These are phyloP conservation scores for Mythimna impura DNA, from an alignment of 2,888 invertebrate genomes.

Conservation along the genomic window DNA sequence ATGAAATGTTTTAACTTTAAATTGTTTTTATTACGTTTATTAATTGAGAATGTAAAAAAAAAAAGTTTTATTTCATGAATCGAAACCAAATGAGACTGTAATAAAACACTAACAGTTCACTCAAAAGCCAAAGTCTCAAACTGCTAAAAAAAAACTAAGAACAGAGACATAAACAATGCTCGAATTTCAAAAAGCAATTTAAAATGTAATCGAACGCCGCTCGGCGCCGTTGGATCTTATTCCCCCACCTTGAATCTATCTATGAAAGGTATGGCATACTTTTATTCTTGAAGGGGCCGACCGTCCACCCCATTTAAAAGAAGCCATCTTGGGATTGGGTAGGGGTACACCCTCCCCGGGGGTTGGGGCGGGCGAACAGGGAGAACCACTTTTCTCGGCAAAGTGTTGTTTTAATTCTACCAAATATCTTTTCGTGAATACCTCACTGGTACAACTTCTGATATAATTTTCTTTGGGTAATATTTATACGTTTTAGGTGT, in stretches of 20 bases:
- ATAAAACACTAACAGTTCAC: slow-evolving; percentile 29
- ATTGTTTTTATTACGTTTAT: slow-evolving; percentile 8
- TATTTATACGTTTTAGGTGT: slow-evolving; percentile 87
- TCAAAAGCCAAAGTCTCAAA: slow-evolving; percentile 62
- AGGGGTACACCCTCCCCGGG: slow-evolving; percentile 73
- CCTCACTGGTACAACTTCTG: slow-evolving; percentile 86
- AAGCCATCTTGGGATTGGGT: slow-evolving; percentile 89
- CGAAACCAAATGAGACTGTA: slow-evolving; percentile 24
- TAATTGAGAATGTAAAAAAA: neutral
- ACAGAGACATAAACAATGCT: slow-evolving; percentile 70
- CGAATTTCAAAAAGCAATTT: slow-evolving; percentile 84
- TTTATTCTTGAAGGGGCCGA: slow-evolving; percentile 88
- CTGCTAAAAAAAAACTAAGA: slow-evolving; percentile 62
- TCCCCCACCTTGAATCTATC: slow-evolving; percentile 83
- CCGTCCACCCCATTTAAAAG: slow-evolving; percentile 90
- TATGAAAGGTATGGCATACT: slow-evolving; percentile 87
- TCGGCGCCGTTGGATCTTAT: slow-evolving; percentile 72
- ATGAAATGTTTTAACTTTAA: slow-evolving; percentile 45
- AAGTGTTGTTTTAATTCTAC: slow-evolving; percentile 90
- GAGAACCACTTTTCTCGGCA: slow-evolving; percentile 87
- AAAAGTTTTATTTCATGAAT: neutral
- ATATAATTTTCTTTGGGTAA: slow-evolving; percentile 87
- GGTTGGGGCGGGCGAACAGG: slow-evolving; percentile 71
- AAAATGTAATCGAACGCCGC: slow-evolving; percentile 84
- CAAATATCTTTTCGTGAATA: slow-evolving; percentile 90